Conservation (phyloP, 2,797 vertebrate species). For the Diceros bicornis region DNA sequence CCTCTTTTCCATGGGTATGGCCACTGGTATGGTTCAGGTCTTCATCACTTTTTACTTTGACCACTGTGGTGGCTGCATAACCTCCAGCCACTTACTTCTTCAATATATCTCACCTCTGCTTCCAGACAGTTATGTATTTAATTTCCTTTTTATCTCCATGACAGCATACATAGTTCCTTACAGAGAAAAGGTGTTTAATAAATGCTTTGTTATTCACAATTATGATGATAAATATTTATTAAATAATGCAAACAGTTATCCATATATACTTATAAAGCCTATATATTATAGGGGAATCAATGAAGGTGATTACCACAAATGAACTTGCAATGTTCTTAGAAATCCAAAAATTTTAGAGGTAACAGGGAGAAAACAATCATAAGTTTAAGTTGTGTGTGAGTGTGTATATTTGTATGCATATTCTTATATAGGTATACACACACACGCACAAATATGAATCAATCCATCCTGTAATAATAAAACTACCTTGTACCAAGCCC, state of each 20-base stretch:
- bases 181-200: not conserved
- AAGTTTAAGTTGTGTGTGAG: not conserved
- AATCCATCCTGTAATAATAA: not conserved
- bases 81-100: not conserved
- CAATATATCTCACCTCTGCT: not conserved
- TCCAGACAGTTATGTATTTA: not conserved
- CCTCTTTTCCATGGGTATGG: not conserved
- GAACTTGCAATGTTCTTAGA: not conserved
- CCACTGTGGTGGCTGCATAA: not conserved
- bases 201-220: not conserved
- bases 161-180: not conserved
- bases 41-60: not conserved
- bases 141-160: not conserved
- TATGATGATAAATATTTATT: not conserved
- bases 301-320: not conserved
- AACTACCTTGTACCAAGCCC: not conserved
- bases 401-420: not conserved
- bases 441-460: not conserved
- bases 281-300: not conserved
- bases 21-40: not conserved
- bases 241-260: constrained; percentile 37
- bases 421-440: not conserved
- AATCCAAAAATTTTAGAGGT: not conserved
- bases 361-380: not conserved
- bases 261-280: not conserved